Evolutionary conservation across 1,140 invertebrate genomes (phyloP), one percentile per base, ranked within the genome.

Genomic region (Drosophila neocordata): DNA sequence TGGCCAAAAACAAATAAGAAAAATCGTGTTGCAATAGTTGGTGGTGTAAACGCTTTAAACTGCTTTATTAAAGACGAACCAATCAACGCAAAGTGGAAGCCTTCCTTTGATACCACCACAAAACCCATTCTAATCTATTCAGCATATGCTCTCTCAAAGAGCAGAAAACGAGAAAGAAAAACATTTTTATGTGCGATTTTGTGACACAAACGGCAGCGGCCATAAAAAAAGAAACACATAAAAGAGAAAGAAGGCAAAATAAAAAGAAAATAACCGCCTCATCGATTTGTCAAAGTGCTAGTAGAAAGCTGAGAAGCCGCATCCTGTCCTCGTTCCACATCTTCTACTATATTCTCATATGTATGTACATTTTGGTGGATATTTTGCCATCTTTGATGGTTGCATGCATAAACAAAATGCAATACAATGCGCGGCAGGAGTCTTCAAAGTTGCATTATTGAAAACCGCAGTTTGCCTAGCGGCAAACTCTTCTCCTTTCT

Each of bases 391-490:
- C 81, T 85, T 85, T 84, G 81, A 83, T 63, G 73, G 78, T 52
- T 52, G 81, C 82, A 82, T 87, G 75, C 82, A 88, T 87, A 87
- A 85, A 85, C 83, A 87, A 87, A 82, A 81, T 88, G 83, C 82
- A 82, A 79, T 80, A 87, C 82, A 87, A 88, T 88, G 66, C 62
- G 73, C 73, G 71, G 65, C 65, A 65, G 73, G 57, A 84, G 67
- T 64, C 70, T 71, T 85, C 72, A 65, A 82, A 70, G 55, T 79
- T 87, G 82, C 82, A 87, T 87, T 87, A 87, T 87, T 87, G 82
- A 87, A 88, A 87, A 76, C 64, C 73, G 65, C 71, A 65, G 73
- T 68, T 31, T 60, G 73, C 59, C 71, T 38, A 41, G 53, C 41
- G 56, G 22, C 15, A 48, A 20, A 9, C 18, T 8, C 38, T 55